A percentile compares a stretch with the other conserved stretches of the same genome.
Evolutionary conservation across 1,140 invertebrate genomes (phyloP).

Genomic region (Cardiocondyla obscurior): DNA sequence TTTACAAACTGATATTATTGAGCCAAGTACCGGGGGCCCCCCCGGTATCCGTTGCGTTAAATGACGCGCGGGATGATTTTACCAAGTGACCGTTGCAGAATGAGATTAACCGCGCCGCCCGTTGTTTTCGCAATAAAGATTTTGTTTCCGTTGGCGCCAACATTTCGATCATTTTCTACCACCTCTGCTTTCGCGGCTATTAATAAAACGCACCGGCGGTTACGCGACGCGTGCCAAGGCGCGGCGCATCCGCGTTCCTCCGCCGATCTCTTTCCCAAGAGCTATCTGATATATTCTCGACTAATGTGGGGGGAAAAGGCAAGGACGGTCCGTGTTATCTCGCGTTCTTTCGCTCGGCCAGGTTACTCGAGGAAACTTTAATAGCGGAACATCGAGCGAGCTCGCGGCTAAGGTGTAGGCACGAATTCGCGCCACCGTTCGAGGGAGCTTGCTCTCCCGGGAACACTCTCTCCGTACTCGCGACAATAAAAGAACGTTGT

Average conservation of each 20-base stretch:
- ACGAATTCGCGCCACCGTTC: conserved; percentile 40
- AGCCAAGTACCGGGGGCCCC: conserved; percentile 6
- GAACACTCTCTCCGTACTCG: not conserved
- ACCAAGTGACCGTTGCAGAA: conserved; percentile 33
- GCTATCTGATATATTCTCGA: not conserved
- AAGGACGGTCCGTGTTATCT: not conserved
- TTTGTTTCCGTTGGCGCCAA: conserved; percentile 51
- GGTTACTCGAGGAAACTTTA: conserved; percentile 38
- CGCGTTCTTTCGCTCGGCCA: conserved; percentile 5
- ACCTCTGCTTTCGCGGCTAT: conserved; percentile 12
- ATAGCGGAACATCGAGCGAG: conserved; percentile 27
- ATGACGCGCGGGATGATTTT: conserved; percentile 49
- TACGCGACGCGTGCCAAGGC: conserved; percentile 7
- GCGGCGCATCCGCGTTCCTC: conserved; percentile 22
- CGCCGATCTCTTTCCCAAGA: not conserved
- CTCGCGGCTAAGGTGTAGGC: conserved; percentile 8
- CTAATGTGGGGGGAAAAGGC: not conserved
- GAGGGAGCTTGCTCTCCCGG: not conserved
- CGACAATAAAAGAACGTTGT: conserved; percentile 20
- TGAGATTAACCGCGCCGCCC: conserved; percentile 24
- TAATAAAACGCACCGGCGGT: not conserved
- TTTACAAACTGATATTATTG: conserved; percentile 40
- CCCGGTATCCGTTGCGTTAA: not conserved
- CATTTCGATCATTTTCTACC: conserved; percentile 50
- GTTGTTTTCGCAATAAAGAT: conserved; percentile 42